Evolutionary conservation across 2,888 invertebrate genomes (phyloP).

Genomic region (Lasioglossum lativentre): DNA sequence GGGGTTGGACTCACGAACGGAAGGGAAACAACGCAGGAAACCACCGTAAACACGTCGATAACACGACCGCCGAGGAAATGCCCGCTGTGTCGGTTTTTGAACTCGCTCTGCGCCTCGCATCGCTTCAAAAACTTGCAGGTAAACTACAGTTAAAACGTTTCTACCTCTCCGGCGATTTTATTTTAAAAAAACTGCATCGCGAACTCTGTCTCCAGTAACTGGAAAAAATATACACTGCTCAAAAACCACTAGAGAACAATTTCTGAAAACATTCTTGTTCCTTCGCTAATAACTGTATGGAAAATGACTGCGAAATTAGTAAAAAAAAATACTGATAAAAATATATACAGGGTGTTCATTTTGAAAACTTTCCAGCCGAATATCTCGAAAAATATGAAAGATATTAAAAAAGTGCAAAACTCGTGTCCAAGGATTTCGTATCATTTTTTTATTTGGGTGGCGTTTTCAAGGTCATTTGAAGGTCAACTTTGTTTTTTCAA

Average conservation of each 20-base stretch:
- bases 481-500: too few relatives aligned
- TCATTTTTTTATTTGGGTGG: too few relatives aligned
- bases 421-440: too few relatives aligned
- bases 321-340: too few relatives aligned
- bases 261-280: background rate
- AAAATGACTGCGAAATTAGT: too few relatives aligned
- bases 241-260: background rate
- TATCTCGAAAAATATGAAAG: too few relatives aligned
- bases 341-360: too few relatives aligned
- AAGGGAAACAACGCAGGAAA: slow-evolving; percentile 71
- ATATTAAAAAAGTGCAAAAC: too few relatives aligned
- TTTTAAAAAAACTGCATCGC: background rate
- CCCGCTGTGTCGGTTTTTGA: slow-evolving; percentile 78
- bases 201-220: background rate
- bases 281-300: background rate
- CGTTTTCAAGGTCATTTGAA: too few relatives aligned
- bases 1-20: slow-evolving; percentile 72
- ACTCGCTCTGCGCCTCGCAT: slow-evolving; percentile 89
- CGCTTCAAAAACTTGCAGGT: slow-evolving; percentile 93
- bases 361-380: too few relatives aligned
- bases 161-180: background rate
- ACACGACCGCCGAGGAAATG: slow-evolving; percentile 72
- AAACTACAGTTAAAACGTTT: slow-evolving; percentile 66
- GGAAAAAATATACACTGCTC: background rate
- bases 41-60: slow-evolving; percentile 62